Base-by-base conservation (phyloP, 2,797 vertebrate species). In the Semotilus atromaculatus region DNA sequence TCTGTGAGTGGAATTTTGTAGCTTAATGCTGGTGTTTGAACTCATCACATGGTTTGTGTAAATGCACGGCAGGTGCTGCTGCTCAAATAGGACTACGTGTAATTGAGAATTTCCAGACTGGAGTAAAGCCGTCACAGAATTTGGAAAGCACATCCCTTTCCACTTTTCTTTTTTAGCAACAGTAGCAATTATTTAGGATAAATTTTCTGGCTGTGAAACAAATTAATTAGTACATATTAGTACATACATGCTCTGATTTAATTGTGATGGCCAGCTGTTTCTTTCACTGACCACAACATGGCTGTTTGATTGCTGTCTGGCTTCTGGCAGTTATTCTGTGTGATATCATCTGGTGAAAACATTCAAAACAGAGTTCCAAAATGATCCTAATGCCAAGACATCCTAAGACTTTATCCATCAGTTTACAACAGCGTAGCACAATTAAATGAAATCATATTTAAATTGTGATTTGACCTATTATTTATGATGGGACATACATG, bases 31-130 rank as follows among this genome's bases (percentile, higher is more conserved):
- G 64, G 45, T 68, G 60, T 68, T 68, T 68, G 58, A 83, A 83
- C 82, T 68, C 73, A 75, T 83, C 82, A 67, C 73, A 77, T 58
- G 38, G 72, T 58, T 8, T 89, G 77, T 90, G 80, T 90, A 90
- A 79, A 92, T 90, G 92, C 71, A 87, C 53, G 90, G 91, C 91
- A 93, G 90, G 90, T 92, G 89, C 78, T 88, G 53, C 62, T 83
- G 89, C 83, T 92, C 82, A 66, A 77, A 72, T 38, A 48, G 45
- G 45, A 14, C 5, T 18, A 67, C 86, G 8, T 86, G 85, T 89
- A 90, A 91, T 26, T 89, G 86, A 93, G 89, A 88, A 89, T 91
- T 90, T 92, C 91, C 91, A 93, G 90, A 89, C n/a, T 2, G 26
- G 26, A 83, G 21, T 40, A 48, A 36, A 45, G 62, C 13, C 3